A percentile compares a stretch with the other conserved stretches of the same genome.
Conservation (phyloP, 30 jellyfish, hydroid and myxozoan species). For the Hydra vulgaris region DNA sequence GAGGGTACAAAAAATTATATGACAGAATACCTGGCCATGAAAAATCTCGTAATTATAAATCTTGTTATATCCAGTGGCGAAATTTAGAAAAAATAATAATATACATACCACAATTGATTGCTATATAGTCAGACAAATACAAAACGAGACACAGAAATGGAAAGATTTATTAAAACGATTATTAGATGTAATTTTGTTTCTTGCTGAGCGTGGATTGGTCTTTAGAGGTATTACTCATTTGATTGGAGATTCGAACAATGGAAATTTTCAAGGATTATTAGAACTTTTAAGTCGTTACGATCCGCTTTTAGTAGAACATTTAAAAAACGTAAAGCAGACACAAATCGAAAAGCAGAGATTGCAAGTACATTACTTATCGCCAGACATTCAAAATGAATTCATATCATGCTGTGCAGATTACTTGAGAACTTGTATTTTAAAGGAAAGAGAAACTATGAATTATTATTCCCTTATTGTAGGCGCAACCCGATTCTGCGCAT, state of each 20-base stretch:
- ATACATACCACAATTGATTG: neutral
- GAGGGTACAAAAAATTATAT: neutral
- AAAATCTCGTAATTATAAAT: neutral
- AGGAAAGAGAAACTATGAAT: neutral
- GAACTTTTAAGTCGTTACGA: slow-evolving; percentile 37
- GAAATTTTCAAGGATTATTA: slow-evolving; percentile 28
- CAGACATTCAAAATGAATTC: slow-evolving; percentile 1
- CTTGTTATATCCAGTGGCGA: neutral
- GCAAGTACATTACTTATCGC: slow-evolving; percentile 30
- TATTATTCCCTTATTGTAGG: neutral
- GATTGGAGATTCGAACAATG: slow-evolving; percentile 38
- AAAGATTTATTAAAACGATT: slow-evolving; percentile 17
- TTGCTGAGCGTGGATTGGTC: slow-evolving; percentile 38
- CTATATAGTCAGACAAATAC: neutral
- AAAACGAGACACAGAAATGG: no score
- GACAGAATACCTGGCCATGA: neutral
- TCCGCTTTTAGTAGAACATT: slow-evolving; percentile 21
- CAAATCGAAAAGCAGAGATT: neutral
- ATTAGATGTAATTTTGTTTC: slow-evolving; percentile 29
- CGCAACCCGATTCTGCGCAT: slow-evolving; percentile 12
- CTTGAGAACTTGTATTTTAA: neutral
- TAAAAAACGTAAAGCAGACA: neutral
- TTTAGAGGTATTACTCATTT: slow-evolving; percentile 41
- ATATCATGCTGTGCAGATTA: neutral
- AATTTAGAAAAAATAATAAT: neutral